Percentiles rank a stretch among this genome's conserved stretches.
These are phyloP conservation scores for Sitta europaea DNA, from an alignment of 2,113 vertebrate species.

Conservation along the genomic window DNA sequence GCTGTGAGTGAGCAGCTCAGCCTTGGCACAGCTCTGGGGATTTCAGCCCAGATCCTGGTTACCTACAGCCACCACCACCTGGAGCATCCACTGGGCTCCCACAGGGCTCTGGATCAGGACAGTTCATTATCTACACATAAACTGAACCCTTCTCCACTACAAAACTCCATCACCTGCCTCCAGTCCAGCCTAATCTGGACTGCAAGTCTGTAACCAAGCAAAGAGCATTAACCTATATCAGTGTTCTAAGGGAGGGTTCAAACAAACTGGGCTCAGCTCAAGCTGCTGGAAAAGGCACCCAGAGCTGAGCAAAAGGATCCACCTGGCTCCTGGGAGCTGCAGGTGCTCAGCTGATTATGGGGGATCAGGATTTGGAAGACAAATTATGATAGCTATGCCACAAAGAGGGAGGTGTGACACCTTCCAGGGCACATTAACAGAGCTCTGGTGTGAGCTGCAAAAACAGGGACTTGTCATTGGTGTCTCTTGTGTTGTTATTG, in stretches of 20 bases:
- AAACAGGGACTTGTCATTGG: neutral
- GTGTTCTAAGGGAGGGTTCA: neutral
- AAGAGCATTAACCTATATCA: neutral
- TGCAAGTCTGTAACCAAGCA: neutral
- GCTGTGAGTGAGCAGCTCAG: neutral
- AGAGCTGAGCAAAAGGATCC: neutral
- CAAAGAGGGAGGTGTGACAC: neutral
- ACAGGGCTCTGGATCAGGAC: neutral
- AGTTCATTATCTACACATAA: rapidly evolving
- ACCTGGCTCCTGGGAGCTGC: neutral
- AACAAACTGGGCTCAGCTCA: neutral
- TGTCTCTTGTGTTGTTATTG: neutral
- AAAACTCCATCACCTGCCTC: neutral
- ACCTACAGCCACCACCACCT: neutral
- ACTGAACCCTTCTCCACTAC: neutral
- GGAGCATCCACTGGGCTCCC: rapidly evolving
- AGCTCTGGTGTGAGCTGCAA: neutral
- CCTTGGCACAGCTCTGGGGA: neutral
- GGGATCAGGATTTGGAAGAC: neutral
- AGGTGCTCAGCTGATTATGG: rapidly evolving
- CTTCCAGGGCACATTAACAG: neutral
- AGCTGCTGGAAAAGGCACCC: rapidly evolving
- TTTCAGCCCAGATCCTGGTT: neutral
- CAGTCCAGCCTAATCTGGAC: neutral
- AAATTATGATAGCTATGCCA: neutral